These are phyloP conservation scores for Plagodis pulveraria DNA, from an alignment of 2,888 invertebrate genomes.

Conservation along the genomic window DNA sequence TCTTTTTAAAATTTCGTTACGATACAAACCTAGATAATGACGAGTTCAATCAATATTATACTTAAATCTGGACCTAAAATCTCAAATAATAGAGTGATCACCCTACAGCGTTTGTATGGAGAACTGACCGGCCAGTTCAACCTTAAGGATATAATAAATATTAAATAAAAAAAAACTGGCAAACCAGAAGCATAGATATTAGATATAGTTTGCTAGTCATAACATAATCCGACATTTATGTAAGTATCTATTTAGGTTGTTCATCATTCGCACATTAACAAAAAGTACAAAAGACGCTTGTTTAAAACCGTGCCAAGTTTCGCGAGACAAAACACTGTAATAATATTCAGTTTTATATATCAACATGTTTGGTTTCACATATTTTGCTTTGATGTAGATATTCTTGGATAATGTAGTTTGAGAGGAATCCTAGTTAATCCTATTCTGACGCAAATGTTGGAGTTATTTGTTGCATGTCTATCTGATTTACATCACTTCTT, in stretches of 20 bases:
- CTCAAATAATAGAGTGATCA: no score
- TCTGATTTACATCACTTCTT: not conserved
- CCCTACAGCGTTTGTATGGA: no score
- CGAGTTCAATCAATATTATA: no score
- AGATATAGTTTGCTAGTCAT: no score
- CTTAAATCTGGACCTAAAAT: no score
- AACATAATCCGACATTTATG: not conserved
- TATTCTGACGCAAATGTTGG: conserved; percentile 14
- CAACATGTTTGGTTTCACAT: conserved; percentile 17
- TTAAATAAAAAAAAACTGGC: no score
- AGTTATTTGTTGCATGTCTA: conserved; percentile 2
- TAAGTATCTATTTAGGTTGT: conserved; percentile 9
- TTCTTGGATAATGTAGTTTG: conserved; percentile 10
- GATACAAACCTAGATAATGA: no score
- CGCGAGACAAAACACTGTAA: conserved; percentile 30
- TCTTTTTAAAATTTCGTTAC: no score
- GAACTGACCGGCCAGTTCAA: no score
- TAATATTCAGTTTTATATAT: conserved; percentile 24
- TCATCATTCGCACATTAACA: conserved; percentile 8
- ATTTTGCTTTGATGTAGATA: conserved; percentile 18
- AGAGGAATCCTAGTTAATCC: conserved; percentile 9
- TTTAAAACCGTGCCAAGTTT: conserved; percentile 33
- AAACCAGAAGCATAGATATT: no score
- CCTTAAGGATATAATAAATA: no score
- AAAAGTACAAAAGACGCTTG: conserved; percentile 25